Conservation (phyloP, 2,888 invertebrate genomes). For the Criorhina ranunculi region DNA sequence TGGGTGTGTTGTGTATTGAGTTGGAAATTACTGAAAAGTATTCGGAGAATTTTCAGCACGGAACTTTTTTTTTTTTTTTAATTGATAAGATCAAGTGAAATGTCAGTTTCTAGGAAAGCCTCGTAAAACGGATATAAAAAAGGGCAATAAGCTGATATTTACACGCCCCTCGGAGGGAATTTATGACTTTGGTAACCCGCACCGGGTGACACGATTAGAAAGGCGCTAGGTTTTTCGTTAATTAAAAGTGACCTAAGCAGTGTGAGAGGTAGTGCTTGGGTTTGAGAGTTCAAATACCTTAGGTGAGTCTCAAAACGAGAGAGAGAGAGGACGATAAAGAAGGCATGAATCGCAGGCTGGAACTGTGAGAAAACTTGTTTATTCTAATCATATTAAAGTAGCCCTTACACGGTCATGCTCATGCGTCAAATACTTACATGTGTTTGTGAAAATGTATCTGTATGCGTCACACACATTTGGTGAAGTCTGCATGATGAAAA, state of each 20-base stretch:
- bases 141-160: slow-evolving; percentile 10
- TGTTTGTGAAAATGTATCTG: too few relatives aligned
- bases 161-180: slow-evolving; percentile 18
- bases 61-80: slow-evolving; percentile 40
- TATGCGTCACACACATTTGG: too few relatives aligned
- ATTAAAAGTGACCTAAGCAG: background rate
- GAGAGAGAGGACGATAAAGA: too few relatives aligned
- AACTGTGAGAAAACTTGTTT: too few relatives aligned
- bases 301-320: too few relatives aligned
- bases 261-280: slow-evolving; percentile 1
- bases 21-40: slow-evolving; percentile 47
- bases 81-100: slow-evolving; percentile 62
- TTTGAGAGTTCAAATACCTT: background rate
- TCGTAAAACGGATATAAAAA: slow-evolving; percentile 24
- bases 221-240: background rate
- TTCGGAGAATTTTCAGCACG: slow-evolving; percentile 55
- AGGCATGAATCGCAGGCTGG: too few relatives aligned
- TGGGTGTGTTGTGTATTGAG: slow-evolving; percentile 31
- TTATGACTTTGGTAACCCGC: slow-evolving; percentile 20
- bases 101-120: slow-evolving; percentile 43
- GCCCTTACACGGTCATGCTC: too few relatives aligned
- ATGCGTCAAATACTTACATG: too few relatives aligned
- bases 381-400: too few relatives aligned
- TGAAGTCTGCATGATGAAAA: too few relatives aligned
- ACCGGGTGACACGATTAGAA: slow-evolving; percentile 35